Base-by-base conservation (phyloP, 2,888 invertebrate genomes). In the Phyto melanocephala region DNA sequence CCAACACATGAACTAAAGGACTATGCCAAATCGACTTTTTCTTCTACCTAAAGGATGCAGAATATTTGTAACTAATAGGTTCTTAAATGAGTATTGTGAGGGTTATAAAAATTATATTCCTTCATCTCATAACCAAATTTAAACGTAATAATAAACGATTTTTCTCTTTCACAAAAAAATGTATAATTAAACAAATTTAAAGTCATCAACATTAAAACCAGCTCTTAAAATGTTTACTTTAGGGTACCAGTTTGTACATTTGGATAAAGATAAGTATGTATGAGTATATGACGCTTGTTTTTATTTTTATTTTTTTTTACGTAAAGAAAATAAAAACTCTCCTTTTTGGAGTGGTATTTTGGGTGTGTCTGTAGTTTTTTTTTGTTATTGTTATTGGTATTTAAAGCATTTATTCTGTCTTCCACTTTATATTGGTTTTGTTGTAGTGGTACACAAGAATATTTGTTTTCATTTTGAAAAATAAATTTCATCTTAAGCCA, bases 341-440 rank as follows among this genome's bases (percentile, higher is more conserved):
- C 20, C 47, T 56, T 65, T 56, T 65, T 65, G 45, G 75, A 65
- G 65, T 65, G 65, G 65, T 58, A 75, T 75, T 75, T 65, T 45
- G 65, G 75, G 75, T 75, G 75, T 75, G 75, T 58, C 22, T 42
- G 3, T 28, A 28, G 28, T 28, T 28, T 28, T 28, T 45, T 65
- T 22, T 63, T 58, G 20, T 74, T 54, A 8, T 56, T 28, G 20
- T 45, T 37, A 11, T 45, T 28, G 13, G 13, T 33, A 28, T 24
- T 40, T 70, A 33, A 70, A 56, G 70, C 45, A 45, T 60, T 15
- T 37, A 35, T 60, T 70, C 35, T 28, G 20, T 56, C 35, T 54
- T 50, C 47, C 47, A 22, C 22, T 37, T 67, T 33, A 56, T 56
- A 40, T 13, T 28, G 28, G 17, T 13, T 17, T 28, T 28, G n/a